Percentiles rank a stretch among this genome's conserved stretches.
Conservation (phyloP, 2,888 invertebrate genomes). For the Clitarchus hookeri region DNA sequence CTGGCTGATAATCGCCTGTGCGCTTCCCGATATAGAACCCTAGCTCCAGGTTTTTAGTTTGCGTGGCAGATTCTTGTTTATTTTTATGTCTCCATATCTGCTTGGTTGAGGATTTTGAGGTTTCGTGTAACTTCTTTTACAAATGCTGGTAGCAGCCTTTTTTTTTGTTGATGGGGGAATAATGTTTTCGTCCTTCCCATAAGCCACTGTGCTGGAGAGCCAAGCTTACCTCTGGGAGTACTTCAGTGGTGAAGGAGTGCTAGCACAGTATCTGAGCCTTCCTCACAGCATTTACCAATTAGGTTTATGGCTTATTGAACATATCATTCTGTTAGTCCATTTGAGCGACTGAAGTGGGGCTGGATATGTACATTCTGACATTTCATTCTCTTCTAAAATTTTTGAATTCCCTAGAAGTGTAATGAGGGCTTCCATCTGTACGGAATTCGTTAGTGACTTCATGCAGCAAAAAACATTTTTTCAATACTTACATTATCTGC, state of each 20-base stretch:
- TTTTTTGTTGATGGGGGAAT: background rate
- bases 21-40: too few relatives aligned
- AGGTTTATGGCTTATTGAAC: background rate
- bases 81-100: too few relatives aligned
- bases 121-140: background rate
- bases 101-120: too few relatives aligned
- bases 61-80: too few relatives aligned
- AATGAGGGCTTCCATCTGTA: background rate
- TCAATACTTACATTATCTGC: too few relatives aligned
- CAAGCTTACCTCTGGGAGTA: background rate
- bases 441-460: background rate
- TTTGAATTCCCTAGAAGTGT: background rate
- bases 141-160: background rate
- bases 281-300: background rate
- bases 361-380: background rate
- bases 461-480: background rate
- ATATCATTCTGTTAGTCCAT: background rate
- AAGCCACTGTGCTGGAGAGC: background rate
- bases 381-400: background rate
- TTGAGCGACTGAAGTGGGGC: background rate
- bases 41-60: too few relatives aligned
- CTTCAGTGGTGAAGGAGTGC: background rate
- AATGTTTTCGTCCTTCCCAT: background rate
- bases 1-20: too few relatives aligned
- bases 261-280: background rate